Conservation (phyloP, 2,797 vertebrate genomes). For the Cossypha caffra region DNA sequence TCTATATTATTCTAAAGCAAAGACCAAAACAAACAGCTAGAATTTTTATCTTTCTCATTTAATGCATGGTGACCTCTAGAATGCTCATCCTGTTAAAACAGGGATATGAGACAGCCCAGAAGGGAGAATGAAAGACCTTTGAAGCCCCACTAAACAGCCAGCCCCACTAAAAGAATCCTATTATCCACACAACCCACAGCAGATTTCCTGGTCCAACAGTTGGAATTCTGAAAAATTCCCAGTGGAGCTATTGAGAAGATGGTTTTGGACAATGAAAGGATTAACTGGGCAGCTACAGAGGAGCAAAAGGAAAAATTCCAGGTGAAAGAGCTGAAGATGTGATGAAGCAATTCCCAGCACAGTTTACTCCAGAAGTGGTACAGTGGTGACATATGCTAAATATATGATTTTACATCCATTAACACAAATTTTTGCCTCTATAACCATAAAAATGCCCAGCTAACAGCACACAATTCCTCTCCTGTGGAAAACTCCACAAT, state of each 20-base stretch:
- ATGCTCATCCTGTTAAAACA: neutral
- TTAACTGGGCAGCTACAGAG: neutral
- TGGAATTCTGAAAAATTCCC: neutral
- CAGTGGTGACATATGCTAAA: neutral
- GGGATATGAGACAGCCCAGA: neutral
- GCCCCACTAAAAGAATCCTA: neutral
- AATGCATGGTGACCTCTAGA: neutral
- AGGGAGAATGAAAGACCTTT: neutral
- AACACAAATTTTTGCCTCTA: neutral
- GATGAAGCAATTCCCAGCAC: neutral
- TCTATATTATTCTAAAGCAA: neutral
- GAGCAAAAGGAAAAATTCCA: neutral
- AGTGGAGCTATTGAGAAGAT: neutral
- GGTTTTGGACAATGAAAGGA: neutral
- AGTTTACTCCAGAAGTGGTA: neutral
- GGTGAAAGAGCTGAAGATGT: neutral
- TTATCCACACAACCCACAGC: neutral
- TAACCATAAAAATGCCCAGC: neutral
- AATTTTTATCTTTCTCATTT: neutral
- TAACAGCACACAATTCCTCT: neutral
- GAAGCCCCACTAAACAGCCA: neutral
- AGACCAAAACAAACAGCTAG: neutral
- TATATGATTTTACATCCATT: neutral
- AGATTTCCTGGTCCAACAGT: neutral
- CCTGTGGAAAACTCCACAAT: neutral